Conservation (phyloP, 2,113 vertebrate species). For the Nematolebias whitei region DNA sequence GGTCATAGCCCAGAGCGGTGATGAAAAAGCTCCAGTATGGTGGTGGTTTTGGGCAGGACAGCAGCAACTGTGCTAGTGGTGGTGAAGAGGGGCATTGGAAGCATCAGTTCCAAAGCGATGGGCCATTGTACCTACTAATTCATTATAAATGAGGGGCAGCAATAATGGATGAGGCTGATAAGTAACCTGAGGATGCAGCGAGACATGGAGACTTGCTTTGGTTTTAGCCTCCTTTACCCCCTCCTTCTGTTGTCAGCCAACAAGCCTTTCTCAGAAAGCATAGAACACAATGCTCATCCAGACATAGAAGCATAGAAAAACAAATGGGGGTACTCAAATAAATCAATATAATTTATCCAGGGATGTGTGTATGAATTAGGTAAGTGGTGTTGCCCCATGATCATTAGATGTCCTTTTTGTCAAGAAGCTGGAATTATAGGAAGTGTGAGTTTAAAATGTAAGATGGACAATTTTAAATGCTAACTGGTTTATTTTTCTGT, state of each 20-base stretch:
- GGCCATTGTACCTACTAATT: conserved; percentile 78
- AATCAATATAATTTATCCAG: conserved; percentile 34
- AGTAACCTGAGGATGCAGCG: conserved; percentile 80
- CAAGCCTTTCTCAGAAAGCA: conserved; percentile 53
- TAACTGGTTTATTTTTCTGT: background rate
- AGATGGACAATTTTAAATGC: background rate
- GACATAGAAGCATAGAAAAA: conserved; percentile 34
- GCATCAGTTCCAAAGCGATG: conserved; percentile 51
- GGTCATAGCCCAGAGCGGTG: conserved; percentile 54
- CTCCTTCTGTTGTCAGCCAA: conserved; percentile 45
- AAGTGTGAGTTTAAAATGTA: background rate
- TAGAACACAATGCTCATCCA: conserved; percentile 54
- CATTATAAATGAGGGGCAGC: conserved; percentile 75
- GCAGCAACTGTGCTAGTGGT: conserved; percentile 6
- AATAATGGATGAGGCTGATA: conserved; percentile 82
- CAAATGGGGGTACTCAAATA: conserved; percentile 50
- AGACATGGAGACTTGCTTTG: conserved; percentile 71
- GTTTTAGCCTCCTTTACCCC: conserved; percentile 65
- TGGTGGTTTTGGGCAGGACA: conserved; percentile 37
- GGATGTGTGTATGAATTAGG: conserved; percentile 5
- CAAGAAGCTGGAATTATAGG: background rate
- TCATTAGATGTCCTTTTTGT: background rate
- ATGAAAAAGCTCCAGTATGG: conserved; percentile 28
- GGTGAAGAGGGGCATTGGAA: conserved; percentile 45
- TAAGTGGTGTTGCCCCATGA: background rate